phyloP scores from a whole-genome alignment of 1,140 invertebrate species.

The Limonius californicus region DNA sequence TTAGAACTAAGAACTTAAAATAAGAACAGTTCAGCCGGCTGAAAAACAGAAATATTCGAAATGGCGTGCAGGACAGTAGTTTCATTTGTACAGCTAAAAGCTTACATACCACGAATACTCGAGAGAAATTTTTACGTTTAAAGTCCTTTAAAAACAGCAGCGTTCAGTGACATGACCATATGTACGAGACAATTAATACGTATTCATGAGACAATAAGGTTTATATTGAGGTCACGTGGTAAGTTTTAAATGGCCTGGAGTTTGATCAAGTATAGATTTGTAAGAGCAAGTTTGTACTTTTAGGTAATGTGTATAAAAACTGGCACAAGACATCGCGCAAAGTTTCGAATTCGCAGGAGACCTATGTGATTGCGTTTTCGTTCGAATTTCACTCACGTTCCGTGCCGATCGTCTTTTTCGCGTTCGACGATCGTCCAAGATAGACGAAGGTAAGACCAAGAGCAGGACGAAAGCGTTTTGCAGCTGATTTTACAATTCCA shows the following conservation, averaged over 20 bases:
- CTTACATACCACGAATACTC: neutral
- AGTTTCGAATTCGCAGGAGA: constrained; percentile 24
- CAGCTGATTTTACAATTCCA: constrained; percentile 37
- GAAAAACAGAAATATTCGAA: too few relatives aligned
- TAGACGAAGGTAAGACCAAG: neutral
- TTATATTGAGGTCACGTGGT: constrained; percentile 37
- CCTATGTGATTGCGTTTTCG: neutral
- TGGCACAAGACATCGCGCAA: constrained; percentile 20
- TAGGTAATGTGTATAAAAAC: constrained; percentile 28
- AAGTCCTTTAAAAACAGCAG: constrained; percentile 15
- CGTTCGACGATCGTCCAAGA: too few relatives aligned
- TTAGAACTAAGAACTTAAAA: too few relatives aligned
- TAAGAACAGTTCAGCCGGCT: too few relatives aligned
- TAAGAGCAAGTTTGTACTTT: constrained; percentile 35
- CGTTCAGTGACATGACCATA: constrained; percentile 21
- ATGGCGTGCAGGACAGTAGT: too few relatives aligned
- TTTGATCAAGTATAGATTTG: constrained; percentile 30
- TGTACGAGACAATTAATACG: constrained; percentile 22
- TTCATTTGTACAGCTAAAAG: too few relatives aligned
- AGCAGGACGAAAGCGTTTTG: constrained; percentile 16
- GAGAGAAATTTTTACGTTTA: constrained; percentile 8
- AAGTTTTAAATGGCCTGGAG: constrained; percentile 18
- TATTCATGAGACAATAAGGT: constrained; percentile 29
- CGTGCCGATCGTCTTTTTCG: neutral
- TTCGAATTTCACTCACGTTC: neutral